phyloP scores from a whole-genome alignment of 2,113 vertebrate genomes.

The Haemorhous mexicanus region DNA sequence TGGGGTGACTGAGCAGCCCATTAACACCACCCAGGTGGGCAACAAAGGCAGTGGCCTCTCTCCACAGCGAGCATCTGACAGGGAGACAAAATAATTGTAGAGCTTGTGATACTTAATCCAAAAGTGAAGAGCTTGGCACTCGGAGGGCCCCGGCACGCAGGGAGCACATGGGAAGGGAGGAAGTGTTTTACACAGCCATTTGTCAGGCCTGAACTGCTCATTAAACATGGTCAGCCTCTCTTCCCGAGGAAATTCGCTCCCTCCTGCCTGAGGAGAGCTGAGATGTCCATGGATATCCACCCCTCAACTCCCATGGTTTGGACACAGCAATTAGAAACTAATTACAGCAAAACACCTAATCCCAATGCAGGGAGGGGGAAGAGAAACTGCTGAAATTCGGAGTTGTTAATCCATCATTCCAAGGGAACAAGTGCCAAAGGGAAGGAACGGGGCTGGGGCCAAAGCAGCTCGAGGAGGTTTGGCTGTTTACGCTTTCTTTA shows the following conservation, averaged over 20 bases:
- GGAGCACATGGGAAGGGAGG: not conserved
- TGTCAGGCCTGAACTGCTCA: slow-evolving; percentile 4
- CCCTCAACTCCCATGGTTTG: not conserved
- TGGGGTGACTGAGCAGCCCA: not conserved
- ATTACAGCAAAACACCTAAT: slow-evolving; percentile 63
- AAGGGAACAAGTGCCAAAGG: slow-evolving; percentile 45
- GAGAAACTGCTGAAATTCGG: slow-evolving; percentile 35
- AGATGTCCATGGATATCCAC: not conserved
- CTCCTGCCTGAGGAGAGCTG: not conserved
- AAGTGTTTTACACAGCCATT: slow-evolving; percentile 21
- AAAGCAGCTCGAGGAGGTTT: slow-evolving; percentile 50
- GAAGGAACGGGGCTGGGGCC: slow-evolving; percentile 37
- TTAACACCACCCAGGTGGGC: not conserved
- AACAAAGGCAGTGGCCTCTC: not conserved
- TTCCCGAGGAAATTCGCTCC: not conserved
- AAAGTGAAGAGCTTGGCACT: not conserved
- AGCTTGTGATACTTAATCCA: not conserved
- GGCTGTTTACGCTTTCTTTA: slow-evolving; percentile 65
- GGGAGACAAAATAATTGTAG: slow-evolving; percentile 1
- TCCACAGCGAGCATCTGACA: not conserved
- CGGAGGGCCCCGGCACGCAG: not conserved
- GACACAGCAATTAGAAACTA: slow-evolving; percentile 64
- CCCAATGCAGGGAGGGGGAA: not conserved
- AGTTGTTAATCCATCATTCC: slow-evolving; percentile 68
- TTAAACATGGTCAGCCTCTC: slow-evolving; percentile 23